Conservation (phyloP, 2,888 invertebrate species). For the Drosophila atroscutellata region DNA sequence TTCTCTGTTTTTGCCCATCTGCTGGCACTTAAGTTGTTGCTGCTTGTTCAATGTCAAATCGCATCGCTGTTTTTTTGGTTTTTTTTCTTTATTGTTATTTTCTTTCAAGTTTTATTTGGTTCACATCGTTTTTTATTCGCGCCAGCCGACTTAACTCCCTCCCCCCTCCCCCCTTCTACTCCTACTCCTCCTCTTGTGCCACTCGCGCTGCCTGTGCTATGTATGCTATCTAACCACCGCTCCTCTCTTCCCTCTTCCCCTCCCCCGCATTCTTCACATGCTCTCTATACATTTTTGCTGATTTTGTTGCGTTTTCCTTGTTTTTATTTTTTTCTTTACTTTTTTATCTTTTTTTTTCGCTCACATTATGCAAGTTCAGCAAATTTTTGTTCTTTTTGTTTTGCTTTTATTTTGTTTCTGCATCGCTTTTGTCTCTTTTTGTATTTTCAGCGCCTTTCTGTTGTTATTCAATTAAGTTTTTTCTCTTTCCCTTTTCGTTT, state of each 20-base stretch:
- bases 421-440: constrained; percentile 24
- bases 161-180: neutral
- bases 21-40: constrained; percentile 19
- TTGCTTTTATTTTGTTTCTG: constrained; percentile 18
- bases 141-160: constrained; percentile 16
- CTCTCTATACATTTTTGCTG: constrained; percentile 44
- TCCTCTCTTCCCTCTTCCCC: neutral
- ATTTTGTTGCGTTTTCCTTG: constrained; percentile 28
- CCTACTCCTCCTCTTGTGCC: no score
- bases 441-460: constrained; percentile 58
- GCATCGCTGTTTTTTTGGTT: constrained; percentile 8
- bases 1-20: constrained; percentile 7
- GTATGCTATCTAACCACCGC: neutral
- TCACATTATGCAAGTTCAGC: constrained; percentile 74
- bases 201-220: neutral
- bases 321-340: constrained; percentile 12
- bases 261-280: neutral
- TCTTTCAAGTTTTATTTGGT: constrained; percentile 43
- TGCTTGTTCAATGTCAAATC: constrained; percentile 46
- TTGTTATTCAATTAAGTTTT: constrained; percentile 68
- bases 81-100: constrained; percentile 22
- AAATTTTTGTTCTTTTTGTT: constrained; percentile 39
- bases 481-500: neutral
- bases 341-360: constrained; percentile 7
- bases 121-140: constrained; percentile 45